Evolutionary conservation across 2,888 invertebrate genomes (phyloP).

Genomic region (Cheilosia scutellata): DNA sequence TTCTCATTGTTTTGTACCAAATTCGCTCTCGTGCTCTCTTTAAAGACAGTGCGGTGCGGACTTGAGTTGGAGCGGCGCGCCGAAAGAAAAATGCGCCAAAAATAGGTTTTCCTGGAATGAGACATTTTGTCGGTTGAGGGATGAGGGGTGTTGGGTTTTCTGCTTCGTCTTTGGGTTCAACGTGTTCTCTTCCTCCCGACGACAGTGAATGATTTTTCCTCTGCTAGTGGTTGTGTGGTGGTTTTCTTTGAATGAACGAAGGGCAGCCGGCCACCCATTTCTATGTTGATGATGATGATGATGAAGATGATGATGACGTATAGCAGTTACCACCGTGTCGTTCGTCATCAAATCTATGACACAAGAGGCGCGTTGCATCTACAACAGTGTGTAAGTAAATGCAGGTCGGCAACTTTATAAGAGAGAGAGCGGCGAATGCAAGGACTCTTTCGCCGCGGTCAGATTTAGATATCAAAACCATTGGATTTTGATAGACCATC

Average conservation of each 20-base stretch:
- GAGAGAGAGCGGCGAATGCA: not conserved
- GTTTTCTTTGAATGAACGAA: slow-evolving; percentile 73
- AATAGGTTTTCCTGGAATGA: slow-evolving; percentile 32
- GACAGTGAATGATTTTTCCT: slow-evolving; percentile 63
- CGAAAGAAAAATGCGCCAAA: slow-evolving; percentile 74
- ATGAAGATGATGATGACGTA: slow-evolving; percentile 59
- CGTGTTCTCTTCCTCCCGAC: slow-evolving; percentile 53
- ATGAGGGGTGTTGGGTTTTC: no score
- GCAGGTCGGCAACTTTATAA: slow-evolving; percentile 64
- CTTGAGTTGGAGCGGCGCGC: slow-evolving; percentile 58
- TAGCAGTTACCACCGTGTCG: slow-evolving; percentile 44
- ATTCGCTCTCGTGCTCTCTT: slow-evolving; percentile 43
- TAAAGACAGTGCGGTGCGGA: slow-evolving; percentile 51
- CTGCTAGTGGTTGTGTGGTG: slow-evolving; percentile 61
- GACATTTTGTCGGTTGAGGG: no score
- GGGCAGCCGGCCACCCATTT: slow-evolving; percentile 54
- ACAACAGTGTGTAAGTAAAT: slow-evolving; percentile 55
- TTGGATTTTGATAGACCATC: slow-evolving; percentile 52
- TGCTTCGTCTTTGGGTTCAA: slow-evolving; percentile 56
- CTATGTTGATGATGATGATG: slow-evolving; percentile 49
- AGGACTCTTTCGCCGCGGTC: slow-evolving; percentile 42
- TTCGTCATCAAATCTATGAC: slow-evolving; percentile 62
- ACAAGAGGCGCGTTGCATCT: slow-evolving; percentile 53
- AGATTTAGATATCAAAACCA: slow-evolving; percentile 63
- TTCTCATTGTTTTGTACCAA: slow-evolving; percentile 36